A percentile compares a stretch with the other conserved stretches of the same genome.
phyloP scores from a whole-genome alignment of 37 sponge, comb jelly and placozoan species.

The Theonella swinhoei region DNA sequence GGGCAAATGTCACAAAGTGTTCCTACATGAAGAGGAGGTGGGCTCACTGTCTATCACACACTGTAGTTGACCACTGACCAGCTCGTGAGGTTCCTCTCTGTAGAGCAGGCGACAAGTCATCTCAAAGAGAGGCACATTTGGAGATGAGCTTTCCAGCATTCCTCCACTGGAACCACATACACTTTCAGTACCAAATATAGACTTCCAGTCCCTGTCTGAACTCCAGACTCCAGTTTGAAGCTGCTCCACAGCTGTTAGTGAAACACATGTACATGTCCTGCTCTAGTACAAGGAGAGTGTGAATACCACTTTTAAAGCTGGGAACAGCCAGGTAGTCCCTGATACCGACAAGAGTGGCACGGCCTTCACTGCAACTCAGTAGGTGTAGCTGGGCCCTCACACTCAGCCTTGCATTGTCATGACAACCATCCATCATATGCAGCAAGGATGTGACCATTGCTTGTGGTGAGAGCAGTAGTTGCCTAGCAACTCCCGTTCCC shows the following conservation, averaged over 20 bases:
- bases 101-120: slow-evolving; percentile 67
- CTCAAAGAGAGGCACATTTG: slow-evolving; percentile 50
- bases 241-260: slow-evolving; percentile 32
- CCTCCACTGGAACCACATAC: neutral
- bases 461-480: neutral
- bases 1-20: slow-evolving; percentile 62
- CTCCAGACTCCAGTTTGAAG: slow-evolving; percentile 15
- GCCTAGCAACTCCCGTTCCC: neutral
- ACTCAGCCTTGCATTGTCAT: neutral
- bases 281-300: neutral
- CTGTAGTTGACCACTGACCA: slow-evolving; percentile 17
- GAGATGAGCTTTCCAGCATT: neutral
- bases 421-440: neutral
- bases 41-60: neutral
- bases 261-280: no score
- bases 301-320: neutral
- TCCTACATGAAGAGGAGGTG: neutral
- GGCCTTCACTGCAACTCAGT: neutral
- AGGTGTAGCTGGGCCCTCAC: neutral
- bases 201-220: slow-evolving; percentile 48
- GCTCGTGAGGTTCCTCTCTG: slow-evolving; percentile 45
- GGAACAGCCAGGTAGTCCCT: neutral
- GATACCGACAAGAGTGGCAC: neutral
- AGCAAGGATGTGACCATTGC: neutral
- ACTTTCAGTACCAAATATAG: slow-evolving; percentile 32